Evolutionary conservation across 2,888 invertebrate species (phyloP), one percentile per base, ranked within the genome.

Genomic region (Unio delphinus): DNA sequence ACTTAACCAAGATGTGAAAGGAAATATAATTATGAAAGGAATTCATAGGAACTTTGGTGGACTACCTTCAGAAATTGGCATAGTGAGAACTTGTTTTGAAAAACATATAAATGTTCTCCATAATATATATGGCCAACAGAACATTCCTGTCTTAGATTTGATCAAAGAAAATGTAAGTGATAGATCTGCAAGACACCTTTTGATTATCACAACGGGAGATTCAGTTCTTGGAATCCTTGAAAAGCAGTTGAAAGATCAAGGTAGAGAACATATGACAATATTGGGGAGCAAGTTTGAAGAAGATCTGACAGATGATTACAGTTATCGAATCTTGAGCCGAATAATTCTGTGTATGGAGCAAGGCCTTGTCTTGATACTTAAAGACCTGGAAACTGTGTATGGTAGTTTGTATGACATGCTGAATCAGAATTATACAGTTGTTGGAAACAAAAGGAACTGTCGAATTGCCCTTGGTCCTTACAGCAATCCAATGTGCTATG

Each of bases 231-330:
- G 76, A 23, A 73, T 79, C 15, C 11, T 83, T 55, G 79, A 80
- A 62, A 63, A 73, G n/a, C 64, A 67, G 11, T 63, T 83, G 15
- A 64, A 68, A 66, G 68, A 73, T 5, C 69, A 67, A 8, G 67
- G 70, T 15, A 70, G 80, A 55, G 66, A 68, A 64, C 70, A 68
- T 68, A 79, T 73, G 57, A 60, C 83, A 1, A 82, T 84, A 28
- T 78, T 81, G 68, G 84, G 84, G n/a, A 84, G 84, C 61, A 78
- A 78, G n/a, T 84, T 83, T 76, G 80, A 81, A 66, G 81, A 82
- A 45, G 84, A 84, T 64, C 63, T 75, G 15, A 79, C 79, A 26
- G 83, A 82, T 67, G 83, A 83, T 59, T 83, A 81, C 67, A 78
- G 81, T 60, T 83, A 81, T 69, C 72, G 82, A 34, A 79, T 80